Evolutionary conservation across 2,888 invertebrate genomes (phyloP).

Genomic region (Lasioglossum lativentre): DNA sequence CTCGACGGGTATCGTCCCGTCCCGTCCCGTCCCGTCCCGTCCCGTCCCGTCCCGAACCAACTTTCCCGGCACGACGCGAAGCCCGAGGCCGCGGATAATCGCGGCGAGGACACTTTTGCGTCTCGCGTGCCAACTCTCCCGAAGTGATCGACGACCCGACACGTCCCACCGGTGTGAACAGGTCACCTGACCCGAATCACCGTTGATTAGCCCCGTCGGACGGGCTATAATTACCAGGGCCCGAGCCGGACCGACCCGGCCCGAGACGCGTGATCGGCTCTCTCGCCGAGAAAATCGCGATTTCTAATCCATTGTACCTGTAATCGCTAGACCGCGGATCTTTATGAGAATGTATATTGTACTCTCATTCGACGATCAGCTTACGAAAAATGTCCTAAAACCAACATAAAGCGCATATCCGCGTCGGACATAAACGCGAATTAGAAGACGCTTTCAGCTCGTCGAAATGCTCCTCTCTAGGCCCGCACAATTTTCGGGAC

Average conservation of each 20-base stretch:
- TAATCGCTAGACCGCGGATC: no score
- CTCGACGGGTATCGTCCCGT: slow-evolving; percentile 34
- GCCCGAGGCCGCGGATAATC: slow-evolving; percentile 20
- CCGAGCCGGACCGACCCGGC: background rate
- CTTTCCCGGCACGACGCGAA: slow-evolving; percentile 8
- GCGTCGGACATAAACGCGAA: no score
- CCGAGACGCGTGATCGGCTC: background rate
- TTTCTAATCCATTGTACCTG: background rate
- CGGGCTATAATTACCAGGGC: background rate
- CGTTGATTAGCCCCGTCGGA: background rate
- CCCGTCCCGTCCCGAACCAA: background rate
- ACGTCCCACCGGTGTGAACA: background rate
- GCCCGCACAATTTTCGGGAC: no score
- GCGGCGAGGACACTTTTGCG: slow-evolving; percentile 12
- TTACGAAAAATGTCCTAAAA: no score
- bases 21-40: no score
- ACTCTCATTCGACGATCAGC: no score
- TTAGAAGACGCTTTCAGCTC: no score
- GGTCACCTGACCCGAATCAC: slow-evolving; percentile 7
- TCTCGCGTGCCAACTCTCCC: background rate
- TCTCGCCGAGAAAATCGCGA: background rate
- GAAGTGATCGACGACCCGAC: slow-evolving; percentile 15
- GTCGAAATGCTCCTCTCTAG: no score
- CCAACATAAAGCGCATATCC: no score
- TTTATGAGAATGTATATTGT: no score